Conservation (phyloP, 2,797 vertebrate species). For the Phrynocephalus forsythii region DNA sequence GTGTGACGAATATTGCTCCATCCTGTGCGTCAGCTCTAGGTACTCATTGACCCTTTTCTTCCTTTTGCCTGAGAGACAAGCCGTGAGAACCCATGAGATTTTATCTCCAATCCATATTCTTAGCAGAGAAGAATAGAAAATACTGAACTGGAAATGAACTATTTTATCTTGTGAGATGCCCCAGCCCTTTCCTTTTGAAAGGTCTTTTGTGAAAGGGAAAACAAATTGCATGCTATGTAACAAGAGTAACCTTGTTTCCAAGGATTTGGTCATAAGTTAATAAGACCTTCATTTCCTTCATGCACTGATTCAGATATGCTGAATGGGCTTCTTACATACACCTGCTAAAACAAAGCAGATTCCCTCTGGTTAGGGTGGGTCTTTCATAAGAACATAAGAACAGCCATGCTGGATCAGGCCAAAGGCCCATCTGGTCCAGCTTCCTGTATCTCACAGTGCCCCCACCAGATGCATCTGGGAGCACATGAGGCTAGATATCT, state of each 20-base stretch:
- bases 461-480: too few relatives aligned
- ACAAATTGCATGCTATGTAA: conserved; percentile 50
- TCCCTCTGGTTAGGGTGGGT: neutral
- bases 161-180: conserved; percentile 47
- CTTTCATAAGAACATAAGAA: neutral
- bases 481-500: too few relatives aligned
- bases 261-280: conserved; percentile 27
- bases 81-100: conserved; percentile 62
- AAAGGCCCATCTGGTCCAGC: too few relatives aligned
- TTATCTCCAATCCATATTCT: conserved; percentile 63
- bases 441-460: too few relatives aligned
- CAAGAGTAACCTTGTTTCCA: neutral
- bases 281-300: conserved; percentile 24
- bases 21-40: conserved; percentile 75
- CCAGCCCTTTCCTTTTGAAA: conserved; percentile 62
- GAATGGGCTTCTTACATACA: neutral
- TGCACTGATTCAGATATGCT: conserved; percentile 2
- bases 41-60: conserved; percentile 69
- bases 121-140: conserved; percentile 67
- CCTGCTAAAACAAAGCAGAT: neutral
- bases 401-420: neutral
- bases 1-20: conserved; percentile 55
- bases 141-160: conserved; percentile 63
- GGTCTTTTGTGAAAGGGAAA: conserved; percentile 49
- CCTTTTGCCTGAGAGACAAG: conserved; percentile 73